Evolutionary conservation across 2,888 invertebrate genomes (phyloP).

Genomic region (Augiades crinisus): DNA sequence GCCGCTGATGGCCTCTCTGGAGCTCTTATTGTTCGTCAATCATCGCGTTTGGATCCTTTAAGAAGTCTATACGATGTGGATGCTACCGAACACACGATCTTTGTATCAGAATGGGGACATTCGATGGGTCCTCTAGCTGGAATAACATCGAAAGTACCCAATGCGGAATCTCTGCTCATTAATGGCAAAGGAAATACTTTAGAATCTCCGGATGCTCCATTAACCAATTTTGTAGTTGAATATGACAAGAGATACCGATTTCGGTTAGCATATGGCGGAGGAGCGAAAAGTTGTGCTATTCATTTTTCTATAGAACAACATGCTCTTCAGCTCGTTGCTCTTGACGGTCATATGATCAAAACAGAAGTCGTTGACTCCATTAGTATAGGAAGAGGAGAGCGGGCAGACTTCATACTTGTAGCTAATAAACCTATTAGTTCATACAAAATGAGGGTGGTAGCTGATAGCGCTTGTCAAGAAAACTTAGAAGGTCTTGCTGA

Average conservation of each 20-base stretch:
- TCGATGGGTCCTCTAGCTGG: conserved; percentile 74
- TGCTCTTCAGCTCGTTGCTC: conserved; percentile 82
- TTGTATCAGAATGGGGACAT: conserved; percentile 87
- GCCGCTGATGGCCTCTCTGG: conserved; percentile 87
- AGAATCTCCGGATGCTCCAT: conserved; percentile 61
- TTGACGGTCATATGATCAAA: conserved; percentile 86
- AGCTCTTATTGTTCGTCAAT: conserved; percentile 85
- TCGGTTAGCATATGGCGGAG: conserved; percentile 84
- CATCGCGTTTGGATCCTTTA: conserved; percentile 82
- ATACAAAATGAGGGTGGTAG: conserved; percentile 83
- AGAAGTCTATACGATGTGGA: conserved; percentile 86
- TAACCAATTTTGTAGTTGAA: conserved; percentile 76
- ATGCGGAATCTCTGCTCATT: conserved; percentile 80
- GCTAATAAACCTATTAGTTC: conserved; percentile 79
- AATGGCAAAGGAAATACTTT: conserved; percentile 82
- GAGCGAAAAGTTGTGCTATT: conserved; percentile 85
- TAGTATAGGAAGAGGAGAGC: conserved; percentile 85
- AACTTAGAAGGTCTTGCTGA: conserved; percentile 77
- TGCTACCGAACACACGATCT: conserved; percentile 84
- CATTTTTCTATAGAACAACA: conserved; percentile 85
- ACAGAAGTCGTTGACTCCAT: conserved; percentile 81
- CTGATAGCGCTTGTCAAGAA: conserved; percentile 73
- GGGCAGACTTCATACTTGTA: conserved; percentile 87
- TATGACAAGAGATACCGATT: conserved; percentile 84
- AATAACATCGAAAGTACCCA: conserved; percentile 56